Conservation (phyloP, 1,140 invertebrate species). For the fruit fly (Drosophila melanogaster) region DNA sequence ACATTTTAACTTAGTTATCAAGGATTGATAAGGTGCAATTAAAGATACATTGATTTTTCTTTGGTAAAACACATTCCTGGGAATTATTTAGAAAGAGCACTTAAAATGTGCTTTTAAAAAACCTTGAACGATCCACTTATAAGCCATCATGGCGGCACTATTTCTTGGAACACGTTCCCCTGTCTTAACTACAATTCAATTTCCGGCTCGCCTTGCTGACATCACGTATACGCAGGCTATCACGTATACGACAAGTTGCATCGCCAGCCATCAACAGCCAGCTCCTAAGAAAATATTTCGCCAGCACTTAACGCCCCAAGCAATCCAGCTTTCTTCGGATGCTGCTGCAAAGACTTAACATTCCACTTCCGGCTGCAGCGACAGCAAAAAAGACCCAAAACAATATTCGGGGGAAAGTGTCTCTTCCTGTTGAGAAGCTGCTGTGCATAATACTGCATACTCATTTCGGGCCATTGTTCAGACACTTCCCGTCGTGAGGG, state of each 20-base stretch:
- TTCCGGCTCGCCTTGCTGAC: slow-evolving; percentile 34
- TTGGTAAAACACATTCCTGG: too few species aligned
- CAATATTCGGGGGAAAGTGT: slow-evolving; percentile 31
- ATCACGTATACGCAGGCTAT: slow-evolving; percentile 50
- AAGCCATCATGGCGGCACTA: slow-evolving; percentile 6
- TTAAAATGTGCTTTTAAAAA: slow-evolving; percentile 8
- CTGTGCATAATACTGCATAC: slow-evolving; percentile 31
- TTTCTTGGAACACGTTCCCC: slow-evolving; percentile 23
- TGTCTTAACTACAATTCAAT: slow-evolving; percentile 43
- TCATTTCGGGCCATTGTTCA: slow-evolving; percentile 38
- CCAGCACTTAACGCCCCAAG: slow-evolving; percentile 46
- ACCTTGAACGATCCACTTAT: slow-evolving; percentile 13
- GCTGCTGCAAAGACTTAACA: slow-evolving; percentile 44
- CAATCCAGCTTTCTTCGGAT: slow-evolving; percentile 1
- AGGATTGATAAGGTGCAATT: too few species aligned
- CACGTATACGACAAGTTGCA: slow-evolving; percentile 44
- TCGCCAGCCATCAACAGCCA: slow-evolving; percentile 22
- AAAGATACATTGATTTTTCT: too few species aligned
- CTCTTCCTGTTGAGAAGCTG: slow-evolving; percentile 11
- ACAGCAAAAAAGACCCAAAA: slow-evolving; percentile 26
- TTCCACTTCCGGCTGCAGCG: slow-evolving; percentile 41
- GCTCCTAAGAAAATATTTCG: slow-evolving; percentile 42
- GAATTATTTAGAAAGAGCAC: neutral
- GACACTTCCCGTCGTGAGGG: slow-evolving; percentile 28
- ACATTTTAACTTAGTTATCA: neutral